Evolutionary conservation across 2,797 vertebrate species (phyloP).

Genomic region (Petrocephalus sullivani): DNA sequence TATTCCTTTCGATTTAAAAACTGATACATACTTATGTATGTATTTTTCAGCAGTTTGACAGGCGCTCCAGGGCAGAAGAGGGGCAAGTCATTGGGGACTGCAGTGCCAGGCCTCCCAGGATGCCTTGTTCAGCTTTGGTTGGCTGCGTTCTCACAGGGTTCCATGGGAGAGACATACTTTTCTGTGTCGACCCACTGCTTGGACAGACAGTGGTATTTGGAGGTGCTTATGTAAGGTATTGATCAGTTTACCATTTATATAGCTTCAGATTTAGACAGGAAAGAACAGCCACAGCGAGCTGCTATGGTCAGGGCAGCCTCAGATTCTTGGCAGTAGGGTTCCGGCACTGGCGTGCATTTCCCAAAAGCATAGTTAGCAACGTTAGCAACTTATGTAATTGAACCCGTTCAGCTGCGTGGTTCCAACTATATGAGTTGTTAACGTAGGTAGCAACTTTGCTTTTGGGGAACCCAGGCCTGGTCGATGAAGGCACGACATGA

Average conservation of each 20-base stretch:
- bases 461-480: not conserved
- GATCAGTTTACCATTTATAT: not conserved
- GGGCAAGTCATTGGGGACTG: not conserved
- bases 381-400: not conserved
- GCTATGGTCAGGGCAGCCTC: not conserved
- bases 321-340: not conserved
- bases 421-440: not conserved
- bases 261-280: not conserved
- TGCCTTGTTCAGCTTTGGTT: not conserved
- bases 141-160: not conserved
- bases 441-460: not conserved
- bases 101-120: not conserved
- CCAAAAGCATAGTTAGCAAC: not conserved
- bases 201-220: not conserved
- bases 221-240: not conserved
- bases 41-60: not conserved
- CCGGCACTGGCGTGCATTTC: not conserved
- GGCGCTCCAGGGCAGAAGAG: not conserved
- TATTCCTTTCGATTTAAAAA: not conserved
- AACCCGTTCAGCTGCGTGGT: not conserved
- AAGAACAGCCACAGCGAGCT: not conserved
- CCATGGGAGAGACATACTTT: not conserved
- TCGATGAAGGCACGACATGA: not conserved
- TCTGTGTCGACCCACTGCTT: not conserved
- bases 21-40: not conserved